Evolutionary conservation across 2,797 vertebrate species (phyloP), one percentile per base, ranked within the genome.

Genomic region (Xyrichtys novacula): DNA sequence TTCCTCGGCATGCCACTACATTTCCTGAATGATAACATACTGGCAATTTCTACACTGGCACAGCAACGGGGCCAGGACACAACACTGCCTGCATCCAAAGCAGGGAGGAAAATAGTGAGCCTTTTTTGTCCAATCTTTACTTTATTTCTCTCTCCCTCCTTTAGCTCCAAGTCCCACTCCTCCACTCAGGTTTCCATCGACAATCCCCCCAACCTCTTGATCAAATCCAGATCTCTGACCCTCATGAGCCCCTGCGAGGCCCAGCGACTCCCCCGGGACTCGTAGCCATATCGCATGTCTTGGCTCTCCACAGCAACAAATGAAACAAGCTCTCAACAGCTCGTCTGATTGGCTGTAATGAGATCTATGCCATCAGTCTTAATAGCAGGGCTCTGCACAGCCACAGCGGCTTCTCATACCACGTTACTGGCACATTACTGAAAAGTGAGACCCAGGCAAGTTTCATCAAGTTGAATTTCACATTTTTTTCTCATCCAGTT

Each of bases 151-250:
- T 58, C 70, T 71, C 61, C 55, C 16, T 48, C 52, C 46, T 40
- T 63, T 44, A 29, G 19, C 44, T 39, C 34, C 11, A 2, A 62
- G 36, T 81, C 79, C 81, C 85, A 58, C 60, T 60, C 57, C 40
- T 61, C 58, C 47, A 74, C 76, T 89, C 80, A 65, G 48, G 57
- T 89, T 90, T 83, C 86, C 49, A 43, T 48, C 42, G 25, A 60
- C 54, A 47, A 44, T 6, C 58, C 7, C 15, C 25, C 54, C 17
- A 49, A 62, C 38, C 70, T 60, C 62, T 74, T 86, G 86, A 89
- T 91, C 78, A 61, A 86, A 84, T 85, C 83, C 83, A 88, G 85
- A 90, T 89, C 80, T 78, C 59, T 91, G 89, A 91, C 85, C 87
- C 83, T 71, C 61, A 79, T 42, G 36, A 85, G 72, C 65, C 67